phyloP scores from a whole-genome alignment of 2,113 vertebrate genomes.

The Piaya cayana region DNA sequence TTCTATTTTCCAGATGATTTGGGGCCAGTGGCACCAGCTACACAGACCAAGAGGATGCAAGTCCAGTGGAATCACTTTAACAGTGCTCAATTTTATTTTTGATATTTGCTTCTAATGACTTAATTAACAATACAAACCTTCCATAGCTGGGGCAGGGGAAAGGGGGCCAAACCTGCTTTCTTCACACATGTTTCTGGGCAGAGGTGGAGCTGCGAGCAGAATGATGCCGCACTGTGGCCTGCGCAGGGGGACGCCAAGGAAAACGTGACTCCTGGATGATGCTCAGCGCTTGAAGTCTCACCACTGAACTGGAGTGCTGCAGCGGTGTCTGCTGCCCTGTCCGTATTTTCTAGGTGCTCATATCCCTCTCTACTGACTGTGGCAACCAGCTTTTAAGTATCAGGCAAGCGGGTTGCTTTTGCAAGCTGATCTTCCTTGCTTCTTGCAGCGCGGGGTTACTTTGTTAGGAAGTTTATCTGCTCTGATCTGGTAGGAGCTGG shows the following conservation, averaged over 20 bases:
- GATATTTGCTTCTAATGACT: conserved; percentile 15
- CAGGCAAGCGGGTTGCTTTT: background rate
- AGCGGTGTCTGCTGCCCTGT: background rate
- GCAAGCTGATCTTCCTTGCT: background rate
- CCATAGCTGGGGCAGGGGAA: background rate
- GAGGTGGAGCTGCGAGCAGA: background rate
- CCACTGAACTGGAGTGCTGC: background rate
- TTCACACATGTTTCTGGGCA: background rate
- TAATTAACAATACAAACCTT: background rate
- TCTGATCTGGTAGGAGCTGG: background rate
- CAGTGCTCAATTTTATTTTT: background rate
- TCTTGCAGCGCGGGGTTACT: background rate
- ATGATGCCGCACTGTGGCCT: background rate
- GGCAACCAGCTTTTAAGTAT: background rate
- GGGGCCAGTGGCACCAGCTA: background rate
- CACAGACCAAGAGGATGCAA: background rate
- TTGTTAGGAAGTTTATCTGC: background rate
- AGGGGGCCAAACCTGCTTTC: conserved; percentile 43
- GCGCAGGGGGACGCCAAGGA: background rate
- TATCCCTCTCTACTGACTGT: background rate
- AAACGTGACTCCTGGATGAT: background rate
- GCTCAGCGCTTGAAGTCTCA: background rate
- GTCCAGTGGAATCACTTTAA: background rate
- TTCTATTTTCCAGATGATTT: conserved; percentile 28
- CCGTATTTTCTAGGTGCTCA: background rate